Evolutionary conservation across 2,888 invertebrate species (phyloP).

Genomic region (Sinopyrophorus schimmeli): DNA sequence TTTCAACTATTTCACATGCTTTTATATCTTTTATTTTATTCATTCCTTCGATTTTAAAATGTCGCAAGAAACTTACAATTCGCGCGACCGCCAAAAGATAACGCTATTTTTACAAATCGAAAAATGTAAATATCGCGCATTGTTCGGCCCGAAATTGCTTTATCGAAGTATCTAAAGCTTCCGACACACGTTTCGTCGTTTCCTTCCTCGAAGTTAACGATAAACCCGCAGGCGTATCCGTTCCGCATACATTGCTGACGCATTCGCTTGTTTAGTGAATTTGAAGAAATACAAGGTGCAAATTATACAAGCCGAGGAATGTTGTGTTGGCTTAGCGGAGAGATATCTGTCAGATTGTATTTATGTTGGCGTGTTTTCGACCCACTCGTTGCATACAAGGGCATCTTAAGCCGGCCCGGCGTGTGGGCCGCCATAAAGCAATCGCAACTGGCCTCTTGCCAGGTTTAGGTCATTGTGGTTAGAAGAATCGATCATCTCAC

Average conservation of each 20-base stretch:
- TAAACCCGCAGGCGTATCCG: constrained; percentile 33
- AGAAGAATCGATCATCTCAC: constrained; percentile 24
- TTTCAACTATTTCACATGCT: no score
- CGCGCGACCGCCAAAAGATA: no score
- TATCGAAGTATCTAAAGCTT: constrained; percentile 32
- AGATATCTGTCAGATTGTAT: constrained; percentile 42
- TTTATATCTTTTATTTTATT: no score
- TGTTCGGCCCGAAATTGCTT: constrained; percentile 26
- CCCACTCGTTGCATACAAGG: constrained; percentile 44
- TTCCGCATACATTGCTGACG: constrained; percentile 25
- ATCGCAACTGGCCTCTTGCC: constrained; percentile 32
- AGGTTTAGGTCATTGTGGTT: constrained; percentile 23
- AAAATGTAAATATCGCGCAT: constrained; percentile 1
- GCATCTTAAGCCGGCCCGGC: constrained; percentile 39
- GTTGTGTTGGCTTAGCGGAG: constrained; percentile 41
- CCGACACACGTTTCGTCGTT: constrained; percentile 35
- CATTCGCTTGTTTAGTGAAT: constrained; percentile 22
- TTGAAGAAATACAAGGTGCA: constrained; percentile 22
- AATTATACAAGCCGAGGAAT: constrained; percentile 34
- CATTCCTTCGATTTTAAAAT: no score
- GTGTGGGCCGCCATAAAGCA: constrained; percentile 37
- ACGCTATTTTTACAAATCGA: neutral
- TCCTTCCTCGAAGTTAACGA: constrained; percentile 29
- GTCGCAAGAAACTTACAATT: no score
- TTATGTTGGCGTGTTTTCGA: constrained; percentile 43